A percentile compares a stretch with the other conserved stretches of the same genome.
Conservation (phyloP, 2,888 invertebrate genomes). For the Melangyna quadrimaculata region DNA sequence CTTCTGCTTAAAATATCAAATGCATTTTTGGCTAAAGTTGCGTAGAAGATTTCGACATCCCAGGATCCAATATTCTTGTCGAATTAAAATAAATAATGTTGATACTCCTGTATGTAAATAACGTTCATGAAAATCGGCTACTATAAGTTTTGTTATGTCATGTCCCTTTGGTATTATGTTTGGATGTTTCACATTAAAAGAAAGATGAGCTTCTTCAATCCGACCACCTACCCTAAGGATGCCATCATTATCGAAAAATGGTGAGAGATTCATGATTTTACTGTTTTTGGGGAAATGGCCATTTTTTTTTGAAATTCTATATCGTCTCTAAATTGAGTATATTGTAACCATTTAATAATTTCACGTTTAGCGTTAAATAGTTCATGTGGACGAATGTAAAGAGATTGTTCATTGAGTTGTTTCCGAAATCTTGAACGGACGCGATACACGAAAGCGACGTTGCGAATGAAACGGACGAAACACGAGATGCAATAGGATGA, state of each 20-base stretch:
- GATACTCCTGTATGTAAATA: slow-evolving; percentile 15
- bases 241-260: slow-evolving; percentile 18
- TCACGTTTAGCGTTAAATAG: not conserved
- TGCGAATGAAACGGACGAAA: not conserved
- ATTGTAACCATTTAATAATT: not conserved
- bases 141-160: not conserved
- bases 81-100: slow-evolving; percentile 1
- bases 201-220: not conserved
- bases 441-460: not conserved
- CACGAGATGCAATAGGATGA: not conserved
- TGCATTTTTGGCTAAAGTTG: slow-evolving; percentile 5
- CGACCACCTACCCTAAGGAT: slow-evolving; percentile 18
- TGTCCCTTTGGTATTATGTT: slow-evolving; percentile 24
- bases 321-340: not conserved
- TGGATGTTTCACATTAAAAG: slow-evolving; percentile 15
- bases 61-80: slow-evolving; percentile 18
- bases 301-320: not conserved
- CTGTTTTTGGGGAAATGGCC: not conserved
- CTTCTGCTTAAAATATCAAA: not conserved
- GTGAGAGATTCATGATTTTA: not conserved
- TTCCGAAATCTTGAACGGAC: too few species aligned
- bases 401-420: not conserved
- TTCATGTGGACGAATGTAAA: not conserved
- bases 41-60: slow-evolving; percentile 15
- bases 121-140: not conserved